Evolutionary conservation across 92 coral and sea anemone genomes (phyloP).

Genomic region (Hydrozoanthus gracilis): DNA sequence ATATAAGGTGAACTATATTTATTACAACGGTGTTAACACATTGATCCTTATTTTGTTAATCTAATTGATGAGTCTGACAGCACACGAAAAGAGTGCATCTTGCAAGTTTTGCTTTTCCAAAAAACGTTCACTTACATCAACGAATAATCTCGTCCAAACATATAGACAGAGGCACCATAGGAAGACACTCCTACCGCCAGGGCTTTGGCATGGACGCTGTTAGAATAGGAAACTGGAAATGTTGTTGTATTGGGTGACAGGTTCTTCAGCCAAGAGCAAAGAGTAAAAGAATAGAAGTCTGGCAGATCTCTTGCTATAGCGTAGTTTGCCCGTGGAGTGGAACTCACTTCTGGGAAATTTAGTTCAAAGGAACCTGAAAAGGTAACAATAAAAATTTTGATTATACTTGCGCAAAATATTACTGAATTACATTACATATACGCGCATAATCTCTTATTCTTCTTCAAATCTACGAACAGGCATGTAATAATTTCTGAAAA

Average conservation of each 20-base stretch:
- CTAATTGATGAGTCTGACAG: too few relatives aligned
- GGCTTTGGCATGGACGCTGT: constrained; percentile 7
- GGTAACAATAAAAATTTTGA: neutral
- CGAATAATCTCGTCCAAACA: neutral
- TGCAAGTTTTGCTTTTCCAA: neutral
- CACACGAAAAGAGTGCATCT: too few relatives aligned
- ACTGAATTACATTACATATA: too few relatives aligned
- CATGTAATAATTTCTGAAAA: too few relatives aligned
- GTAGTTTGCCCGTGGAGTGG: constrained; percentile 2
- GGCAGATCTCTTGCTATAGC: constrained; percentile 23
- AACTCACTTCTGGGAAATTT: constrained; percentile 7
- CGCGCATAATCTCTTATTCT: too few relatives aligned
- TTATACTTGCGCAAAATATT: too few relatives aligned
- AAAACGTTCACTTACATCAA: constrained; percentile 1
- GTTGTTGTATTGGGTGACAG: neutral
- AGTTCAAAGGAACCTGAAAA: constrained; percentile 23
- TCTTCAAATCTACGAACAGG: too few relatives aligned
- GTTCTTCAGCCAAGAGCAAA: constrained; percentile 19
- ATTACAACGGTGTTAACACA: too few relatives aligned
- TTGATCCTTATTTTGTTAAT: too few relatives aligned
- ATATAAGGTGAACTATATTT: too few relatives aligned
- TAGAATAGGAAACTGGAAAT: constrained; percentile 38
- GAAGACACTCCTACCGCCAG: constrained; percentile 14
- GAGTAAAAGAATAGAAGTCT: constrained; percentile 28
- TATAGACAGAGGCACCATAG: constrained; percentile 23